Conservation (phyloP, 2,797 vertebrate genomes). For the Pipistrellus pygmaeus region DNA sequence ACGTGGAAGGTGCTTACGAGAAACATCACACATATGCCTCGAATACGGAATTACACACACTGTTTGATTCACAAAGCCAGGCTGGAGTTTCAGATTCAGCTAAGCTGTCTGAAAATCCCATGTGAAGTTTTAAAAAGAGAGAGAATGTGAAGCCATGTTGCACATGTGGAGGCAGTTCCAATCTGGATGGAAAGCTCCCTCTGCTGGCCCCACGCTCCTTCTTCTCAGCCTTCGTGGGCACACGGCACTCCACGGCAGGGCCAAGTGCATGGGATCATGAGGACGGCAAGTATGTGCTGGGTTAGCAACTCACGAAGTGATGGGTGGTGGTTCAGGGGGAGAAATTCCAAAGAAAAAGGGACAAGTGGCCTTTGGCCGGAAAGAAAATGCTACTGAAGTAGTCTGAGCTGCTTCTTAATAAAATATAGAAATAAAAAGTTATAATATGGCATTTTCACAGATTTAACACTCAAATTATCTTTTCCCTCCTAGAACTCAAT, state of each 20-base stretch:
- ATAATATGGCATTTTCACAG: background rate
- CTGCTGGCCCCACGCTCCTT: conserved; percentile 78
- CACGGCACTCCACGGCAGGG: no score
- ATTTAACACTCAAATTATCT: background rate
- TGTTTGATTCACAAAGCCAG: conserved; percentile 74
- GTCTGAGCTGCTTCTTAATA: background rate
- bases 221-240: background rate
- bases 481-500: background rate
- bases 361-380: background rate
- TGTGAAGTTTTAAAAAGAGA: conserved; percentile 78
- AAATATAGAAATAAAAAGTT: background rate
- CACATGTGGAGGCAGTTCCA: conserved; percentile 26
- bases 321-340: background rate
- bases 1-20: background rate
- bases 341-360: background rate
- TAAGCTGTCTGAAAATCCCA: conserved; percentile 76
- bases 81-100: conserved; percentile 76
- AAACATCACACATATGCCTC: conserved; percentile 33
- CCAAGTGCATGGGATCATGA: rapidly evolving
- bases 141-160: conserved; percentile 33
- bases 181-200: conserved; percentile 84
- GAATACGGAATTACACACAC: conserved; percentile 68
- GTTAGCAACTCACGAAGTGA: background rate
- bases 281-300: background rate
- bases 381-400: background rate